Base-by-base conservation (phyloP, 2,113 vertebrate genomes). In the Casuarius casuarius region DNA sequence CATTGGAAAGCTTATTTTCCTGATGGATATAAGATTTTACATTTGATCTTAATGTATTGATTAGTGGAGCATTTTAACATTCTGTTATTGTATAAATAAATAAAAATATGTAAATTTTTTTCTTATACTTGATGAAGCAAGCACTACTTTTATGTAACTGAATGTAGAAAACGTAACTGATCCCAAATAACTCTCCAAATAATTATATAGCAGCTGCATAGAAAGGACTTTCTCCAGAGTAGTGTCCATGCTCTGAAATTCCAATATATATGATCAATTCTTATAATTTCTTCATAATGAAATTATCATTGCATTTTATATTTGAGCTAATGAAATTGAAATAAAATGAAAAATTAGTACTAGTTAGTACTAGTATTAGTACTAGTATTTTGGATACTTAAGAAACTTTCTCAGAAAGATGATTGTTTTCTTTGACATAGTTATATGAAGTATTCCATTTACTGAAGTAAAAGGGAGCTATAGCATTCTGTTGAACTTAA, bases 1-100 rank as follows among this genome's bases (percentile, higher is more conserved):
- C 77, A 75, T 33, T 35, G 71, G 79, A 72, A 92, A 94, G 40
- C 40, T 91, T 56, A 44, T 95, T 89, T 89, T 90, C 66, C 88
- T 40, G 21, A 74, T 16, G 22, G 46, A 11, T 66, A 61, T 38
- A 65, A 72, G n/a, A 18, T 66, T 77, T 80, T 33, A 62, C 33
- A 14, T 75, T 18, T 94, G 67, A 85, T 61, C 86, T 80, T 68
- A 19, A 42, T 72, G 76, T 91, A 86, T 61, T 85, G 77, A 88
- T 74, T 90, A 84, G 63, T 78, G 71, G 40, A 76, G 29, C 49
- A 19, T 19, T 95, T 59, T 70, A 23, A n/a, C 35, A 38, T 56
- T 51, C 48, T 54, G 8, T 85, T 91, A 86, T 65, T 81, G 83
- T 40, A 61, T 82, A 95, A 94, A 90, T 58, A 80, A 71, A 67